Evolutionary conservation across 2,113 vertebrate genomes (phyloP), one percentile per base, ranked within the genome.

Genomic region (Ochotona princeps): DNA sequence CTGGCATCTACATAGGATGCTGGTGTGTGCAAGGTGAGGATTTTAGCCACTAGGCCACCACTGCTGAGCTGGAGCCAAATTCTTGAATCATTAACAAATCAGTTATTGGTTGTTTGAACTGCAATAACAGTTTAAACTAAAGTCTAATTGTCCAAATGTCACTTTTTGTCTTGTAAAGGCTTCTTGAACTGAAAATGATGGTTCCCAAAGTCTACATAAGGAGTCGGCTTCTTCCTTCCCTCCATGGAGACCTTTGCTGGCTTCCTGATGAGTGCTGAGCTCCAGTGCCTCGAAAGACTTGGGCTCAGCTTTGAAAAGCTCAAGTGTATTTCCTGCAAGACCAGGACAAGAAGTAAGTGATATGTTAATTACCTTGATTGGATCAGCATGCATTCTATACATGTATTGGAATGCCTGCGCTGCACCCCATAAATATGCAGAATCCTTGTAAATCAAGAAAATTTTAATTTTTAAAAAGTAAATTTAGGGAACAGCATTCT

Each of bases 81-180:
- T 51, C 76, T 82, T 75, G 30, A 91, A 76, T 82, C 70, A 76
- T 70, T 76, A 83, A 76, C 20, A 61, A 35, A 90, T 38, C 28
- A 83, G 70, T 44, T 63, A 26, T 47, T 87, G 54, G 76, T 61
- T 87, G 38, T 44, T 86, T 87, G 67, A 83, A 83, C 61, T 82
- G 2, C 4, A 49, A 35, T 49, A 69, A 82, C 57, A 51, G 17
- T 74, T 67, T 60, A 82, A 87, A 47, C 76, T 82, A 87, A 82
- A 76, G 51, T 78, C 20, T 91, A 38, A 54, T 86, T 51, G 75
- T 60, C 25, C 30, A 67, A 67, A 75, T 54, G 66, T 0, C 21
- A 18, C 61, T 38, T 85, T 85, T 75, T 75, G 35, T 67, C 35
- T 81, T 86, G 51, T n/a, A 4, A 81, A 75, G 21, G 61, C 21